Conservation (phyloP, 2,113 vertebrate genomes). For the Silurus meridionalis region DNA sequence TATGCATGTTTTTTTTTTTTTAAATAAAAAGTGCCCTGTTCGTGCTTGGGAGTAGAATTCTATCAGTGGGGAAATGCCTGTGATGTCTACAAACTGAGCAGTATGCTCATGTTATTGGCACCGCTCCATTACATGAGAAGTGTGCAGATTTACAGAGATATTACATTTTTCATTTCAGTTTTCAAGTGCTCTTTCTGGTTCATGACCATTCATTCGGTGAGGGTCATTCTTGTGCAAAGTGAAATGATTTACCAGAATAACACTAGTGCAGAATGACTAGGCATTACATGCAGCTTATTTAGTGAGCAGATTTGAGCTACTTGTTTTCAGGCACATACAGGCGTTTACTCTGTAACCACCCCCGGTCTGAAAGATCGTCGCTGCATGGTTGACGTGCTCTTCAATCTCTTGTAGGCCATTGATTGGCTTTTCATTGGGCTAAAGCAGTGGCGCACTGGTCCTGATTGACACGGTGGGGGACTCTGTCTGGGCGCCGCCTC, state of each 20-base stretch:
- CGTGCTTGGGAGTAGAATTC: conserved; percentile 26
- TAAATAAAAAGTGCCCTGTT: not conserved
- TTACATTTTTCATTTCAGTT: conserved; percentile 18
- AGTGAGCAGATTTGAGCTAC: conserved; percentile 22
- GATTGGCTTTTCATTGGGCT: conserved; percentile 55
- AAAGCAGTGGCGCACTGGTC: conserved; percentile 36
- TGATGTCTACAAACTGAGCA: conserved; percentile 13
- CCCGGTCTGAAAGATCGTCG: conserved; percentile 13
- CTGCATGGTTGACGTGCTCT: conserved; percentile 37
- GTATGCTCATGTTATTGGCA: not conserved
- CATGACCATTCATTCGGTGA: not conserved
- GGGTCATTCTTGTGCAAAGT: conserved; percentile 11
- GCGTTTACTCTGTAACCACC: conserved; percentile 5
- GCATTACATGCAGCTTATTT: conserved; percentile 23
- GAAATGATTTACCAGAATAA: conserved; percentile 41
- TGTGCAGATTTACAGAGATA: conserved; percentile 21
- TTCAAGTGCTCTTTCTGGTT: conserved; percentile 28
- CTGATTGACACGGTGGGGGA: conserved; percentile 52
- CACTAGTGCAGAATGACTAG: conserved; percentile 14
- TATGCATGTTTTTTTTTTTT: conserved; percentile 17
- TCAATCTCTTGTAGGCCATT: conserved; percentile 55
- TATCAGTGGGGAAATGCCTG: not conserved
- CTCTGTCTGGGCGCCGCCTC: conserved; percentile 26
- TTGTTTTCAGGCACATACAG: conserved; percentile 14
- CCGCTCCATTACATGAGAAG: conserved; percentile 31